phyloP scores from a whole-genome alignment of 2,888 invertebrate genomes.

The Phyllotreta cruciferae region DNA sequence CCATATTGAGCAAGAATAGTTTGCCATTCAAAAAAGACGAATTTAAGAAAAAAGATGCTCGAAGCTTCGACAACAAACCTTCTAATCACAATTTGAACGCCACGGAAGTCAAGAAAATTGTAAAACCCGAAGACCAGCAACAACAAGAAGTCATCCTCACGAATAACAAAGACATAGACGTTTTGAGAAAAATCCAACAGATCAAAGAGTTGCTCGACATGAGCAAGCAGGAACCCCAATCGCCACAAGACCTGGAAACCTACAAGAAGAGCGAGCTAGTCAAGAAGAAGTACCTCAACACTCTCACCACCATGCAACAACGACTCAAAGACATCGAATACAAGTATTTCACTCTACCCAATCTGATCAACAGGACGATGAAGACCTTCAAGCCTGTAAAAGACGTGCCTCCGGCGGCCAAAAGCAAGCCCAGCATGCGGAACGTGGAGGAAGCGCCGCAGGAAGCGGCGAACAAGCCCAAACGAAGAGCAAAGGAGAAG shows the following conservation, averaged over 20 bases:
- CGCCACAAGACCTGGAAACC: not conserved
- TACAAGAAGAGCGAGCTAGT: slow-evolving; percentile 3
- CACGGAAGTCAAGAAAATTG: not conserved
- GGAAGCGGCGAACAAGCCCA: not conserved
- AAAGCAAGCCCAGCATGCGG: not conserved
- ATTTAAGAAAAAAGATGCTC: too few relatives aligned
- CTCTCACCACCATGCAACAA: slow-evolving; percentile 9
- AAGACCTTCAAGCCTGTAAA: not conserved
- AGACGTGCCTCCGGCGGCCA: not conserved
- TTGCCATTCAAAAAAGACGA: too few relatives aligned
- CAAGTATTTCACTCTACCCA: slow-evolving; percentile 16
- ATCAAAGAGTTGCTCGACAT: slow-evolving; percentile 9
- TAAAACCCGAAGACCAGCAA: slow-evolving; percentile 1
- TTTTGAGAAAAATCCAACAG: slow-evolving; percentile 10
- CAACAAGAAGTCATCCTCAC: not conserved
- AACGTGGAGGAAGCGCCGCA: not conserved
- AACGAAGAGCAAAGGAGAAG: not conserved
- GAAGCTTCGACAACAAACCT: not conserved
- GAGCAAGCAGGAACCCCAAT: slow-evolving; percentile 2
- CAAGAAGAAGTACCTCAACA: slow-evolving; percentile 4
- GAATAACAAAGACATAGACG: slow-evolving; percentile 1
- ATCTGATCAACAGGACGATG: slow-evolving; percentile 5
- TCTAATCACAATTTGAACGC: not conserved
- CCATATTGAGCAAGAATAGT: too few relatives aligned
- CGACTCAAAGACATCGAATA: slow-evolving; percentile 12